Base-by-base conservation (phyloP, 1,140 invertebrate genomes). In the Drosophila athabasca region DNA sequence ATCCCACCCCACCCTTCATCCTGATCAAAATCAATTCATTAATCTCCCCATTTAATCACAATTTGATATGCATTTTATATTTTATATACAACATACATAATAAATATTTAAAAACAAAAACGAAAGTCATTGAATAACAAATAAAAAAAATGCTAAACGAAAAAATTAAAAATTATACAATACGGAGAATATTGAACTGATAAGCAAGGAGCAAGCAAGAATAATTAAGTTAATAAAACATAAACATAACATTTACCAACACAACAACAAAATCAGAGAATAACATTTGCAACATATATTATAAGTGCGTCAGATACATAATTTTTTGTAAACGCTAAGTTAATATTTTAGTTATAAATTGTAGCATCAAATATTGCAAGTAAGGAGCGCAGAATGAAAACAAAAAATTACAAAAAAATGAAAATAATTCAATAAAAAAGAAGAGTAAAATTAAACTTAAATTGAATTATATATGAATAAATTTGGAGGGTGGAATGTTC, bases 61-160 rank as follows among this genome's bases (percentile, higher is more conserved):
- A 87, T 89, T 88, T 87, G 68, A 87, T 83, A 87, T 69, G 83
- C 83, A 87, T 87, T 87, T 87, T 83, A 83, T 83, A 75, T 81
- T 81, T 77, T 67, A 81, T 77, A 82, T 61, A 80, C 39, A 77
- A 70, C 19, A 59, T 49, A 67, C 35, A 31, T 31, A 31, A 31
- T 31, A 66, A 76, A 55, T 44, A 66, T 57, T 35, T 54, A 17
- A 19, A 19, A 31, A 26, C 29, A 22, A 43, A 55, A 35, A 41
- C 44, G 35, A 55, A 62, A 44, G 17, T 65, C 49, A 78, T 59
- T 51, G 17, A 55, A 22, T 39, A 41, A 54, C 17, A 39, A 61
- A 59, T 0, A 71, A 45, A 24, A 71, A 45, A 26, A 61, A 62
- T 44, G 55, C 53, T 61, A 69, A 52, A 58, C 39, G 31, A 7